Evolutionary conservation across 2,888 invertebrate genomes (phyloP), one percentile per base, ranked within the genome.

Genomic region (Hyalella azteca): DNA sequence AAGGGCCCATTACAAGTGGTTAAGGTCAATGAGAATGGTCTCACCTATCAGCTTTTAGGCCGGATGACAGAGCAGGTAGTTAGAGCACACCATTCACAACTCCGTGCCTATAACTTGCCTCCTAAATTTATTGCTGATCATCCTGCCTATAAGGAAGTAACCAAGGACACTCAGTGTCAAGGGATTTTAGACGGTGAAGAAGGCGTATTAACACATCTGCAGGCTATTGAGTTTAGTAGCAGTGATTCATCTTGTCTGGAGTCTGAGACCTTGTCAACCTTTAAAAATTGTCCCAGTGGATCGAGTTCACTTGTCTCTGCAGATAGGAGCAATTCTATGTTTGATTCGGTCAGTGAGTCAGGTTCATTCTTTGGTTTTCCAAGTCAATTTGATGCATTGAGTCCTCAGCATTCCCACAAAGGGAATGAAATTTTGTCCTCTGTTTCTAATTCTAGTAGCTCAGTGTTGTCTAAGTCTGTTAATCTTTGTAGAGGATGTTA

Each of bases 1-100:
- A 29, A 26, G 19, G n/a, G 73, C 9, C 2, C 73, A 9, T 73
- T 40, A n/a, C 4, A 22, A 7, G 9, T 40, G 9, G 1, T 13
- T 22, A 66, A 73, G 22, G 73, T 73, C 9, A 73, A 73, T 40
- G 40, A 73, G 2, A 73, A 73, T 73, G 73, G 73, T 39, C 15
- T 39, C 15, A 73, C 73, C 4, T 73, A 40, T 40, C 5, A 73
- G 73, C 40, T 73, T 22, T 11, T 3, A 0, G n/a, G n/a, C n/a
- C n/a, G n/a, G 32, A 29, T 29, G n/a, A 49, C n/a, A 22, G n/a
- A 49, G 19, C 49, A 15, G 22, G 36, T 13, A 3, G 7, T 40
- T 19, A 36, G 36, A 73, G 73, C 73, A 40, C 73, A 73, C 40
- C 73, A 73, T n/a, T 32, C 40, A 2, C 39, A 73, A 15, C 19